Evolutionary conservation across 1,140 invertebrate species (phyloP), one percentile per base, ranked within the genome.

Genomic region (Camponotus pennsylvanicus): DNA sequence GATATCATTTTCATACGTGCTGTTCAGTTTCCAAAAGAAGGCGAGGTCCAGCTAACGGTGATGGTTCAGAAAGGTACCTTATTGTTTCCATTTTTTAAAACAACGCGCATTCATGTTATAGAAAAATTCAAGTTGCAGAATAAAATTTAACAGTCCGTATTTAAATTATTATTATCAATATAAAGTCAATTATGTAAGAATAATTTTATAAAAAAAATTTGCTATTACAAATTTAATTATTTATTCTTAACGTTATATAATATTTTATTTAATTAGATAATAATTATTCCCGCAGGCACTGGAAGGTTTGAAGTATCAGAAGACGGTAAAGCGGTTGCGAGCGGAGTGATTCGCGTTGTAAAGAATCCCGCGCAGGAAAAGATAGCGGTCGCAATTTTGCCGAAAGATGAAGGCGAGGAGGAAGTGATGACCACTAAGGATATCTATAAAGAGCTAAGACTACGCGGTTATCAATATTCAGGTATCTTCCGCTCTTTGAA

Each of bases 391-490:
- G 4, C 66, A 21, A 0, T 78, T 13, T 13, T 90, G 2, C n/a
- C 27, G 0, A 55, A 77, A 9, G 73, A 83, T 11, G 59, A 89
- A 5, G 73, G 93, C 0, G 87, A 92, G 11, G 91, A 93, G 37
- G 93, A 94, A 84, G 64, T 85, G 7, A 89, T 97, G 82, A 95
- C 95, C 0, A 95, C 95, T 0, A 97, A 97, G 73, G 98, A 99
- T 93, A 96, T 99, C 73, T 99, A 99, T 93, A 99, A 99, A 92
- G 98, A 99, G 94, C 94, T 99, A 0, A 96, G 97, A 91, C 96
- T 99, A 0, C 96, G 98, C 91, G 99, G 99, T 0, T 99, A 99
- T 93, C 97, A 99, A 85, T 99, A 99, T 94, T 96, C 96, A 34
- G 97, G 97, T 40, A 92, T 96, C 0, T 99, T 99, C 95, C 96